phyloP scores from a whole-genome alignment of 2,113 vertebrate genomes.

The Pluvianellus socialis region DNA sequence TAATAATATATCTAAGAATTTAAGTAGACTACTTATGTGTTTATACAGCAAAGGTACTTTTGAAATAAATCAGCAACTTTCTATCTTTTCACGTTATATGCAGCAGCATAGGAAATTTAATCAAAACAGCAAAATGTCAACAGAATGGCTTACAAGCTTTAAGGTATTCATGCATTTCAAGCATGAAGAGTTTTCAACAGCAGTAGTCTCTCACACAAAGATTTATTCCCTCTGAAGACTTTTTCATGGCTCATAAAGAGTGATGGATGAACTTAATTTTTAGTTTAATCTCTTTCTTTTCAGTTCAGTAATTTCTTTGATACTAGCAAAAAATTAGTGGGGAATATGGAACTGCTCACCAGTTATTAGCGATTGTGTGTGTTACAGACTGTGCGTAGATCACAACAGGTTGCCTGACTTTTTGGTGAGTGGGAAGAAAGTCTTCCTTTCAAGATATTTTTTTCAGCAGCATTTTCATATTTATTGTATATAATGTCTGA shows the following conservation, averaged over 20 bases:
- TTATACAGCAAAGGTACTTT: not conserved
- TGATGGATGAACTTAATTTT: conserved; percentile 85
- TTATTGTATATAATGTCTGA: not conserved
- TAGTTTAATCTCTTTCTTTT: conserved; percentile 79
- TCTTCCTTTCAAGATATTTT: not conserved
- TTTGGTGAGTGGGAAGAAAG: not conserved
- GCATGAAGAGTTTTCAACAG: conserved; percentile 56
- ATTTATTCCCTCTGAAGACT: conserved; percentile 74
- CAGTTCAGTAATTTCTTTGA: conserved; percentile 76
- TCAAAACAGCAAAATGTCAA: conserved; percentile 61
- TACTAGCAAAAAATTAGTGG: conserved; percentile 72
- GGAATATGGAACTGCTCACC: conserved; percentile 54
- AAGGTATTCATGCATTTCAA: conserved; percentile 60
- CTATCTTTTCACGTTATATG: not conserved
- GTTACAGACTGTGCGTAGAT: not conserved
- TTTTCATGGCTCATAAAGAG: conserved; percentile 81
- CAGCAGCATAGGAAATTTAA: conserved; percentile 18
- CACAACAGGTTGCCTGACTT: not conserved
- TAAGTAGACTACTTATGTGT: not conserved
- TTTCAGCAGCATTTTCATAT: not conserved
- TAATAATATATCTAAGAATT: not conserved
- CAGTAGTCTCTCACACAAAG: conserved; percentile 60
- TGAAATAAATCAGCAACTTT: not conserved
- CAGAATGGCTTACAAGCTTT: conserved; percentile 50
- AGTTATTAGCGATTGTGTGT: conserved; percentile 26